phyloP scores from a whole-genome alignment of 2,797 vertebrate species.

The Danio kyathit region DNA sequence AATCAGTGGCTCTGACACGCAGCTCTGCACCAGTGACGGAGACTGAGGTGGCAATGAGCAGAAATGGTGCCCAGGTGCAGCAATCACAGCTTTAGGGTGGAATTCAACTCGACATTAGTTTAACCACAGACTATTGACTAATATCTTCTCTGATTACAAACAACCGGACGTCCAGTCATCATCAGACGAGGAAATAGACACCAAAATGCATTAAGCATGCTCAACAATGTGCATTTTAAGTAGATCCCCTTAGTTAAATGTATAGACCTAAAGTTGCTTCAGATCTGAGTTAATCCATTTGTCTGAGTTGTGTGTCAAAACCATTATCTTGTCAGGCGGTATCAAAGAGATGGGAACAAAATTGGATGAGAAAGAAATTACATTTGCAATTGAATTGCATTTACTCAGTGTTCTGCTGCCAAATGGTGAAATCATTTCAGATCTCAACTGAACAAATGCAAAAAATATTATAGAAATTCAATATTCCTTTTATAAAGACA shows the following conservation, averaged over 20 bases:
- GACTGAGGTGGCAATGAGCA: conserved; percentile 70
- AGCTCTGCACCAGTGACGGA: conserved; percentile 66
- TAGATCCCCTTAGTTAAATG: conserved; percentile 2
- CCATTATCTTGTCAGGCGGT: neutral
- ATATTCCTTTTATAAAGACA: neutral
- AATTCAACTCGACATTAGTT: conserved; percentile 49
- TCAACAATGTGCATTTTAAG: conserved; percentile 13
- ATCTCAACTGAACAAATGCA: neutral
- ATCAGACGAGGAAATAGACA: conserved; percentile 22
- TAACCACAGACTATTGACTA: conserved; percentile 55
- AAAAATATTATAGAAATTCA: neutral
- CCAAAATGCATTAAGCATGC: conserved; percentile 14
- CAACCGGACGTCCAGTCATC: conserved; percentile 35
- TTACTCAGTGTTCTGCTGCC: neutral
- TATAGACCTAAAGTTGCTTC: neutral
- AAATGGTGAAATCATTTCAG: neutral
- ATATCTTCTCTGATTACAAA: conserved; percentile 48
- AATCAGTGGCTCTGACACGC: conserved; percentile 66
- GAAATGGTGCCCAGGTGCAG: conserved; percentile 77
- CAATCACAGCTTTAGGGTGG: conserved; percentile 55
- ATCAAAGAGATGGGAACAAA: neutral
- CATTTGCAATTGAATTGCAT: neutral
- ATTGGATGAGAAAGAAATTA: neutral
- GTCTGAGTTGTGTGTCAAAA: conserved; percentile 10
- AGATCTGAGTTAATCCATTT: neutral